phyloP scores from a whole-genome alignment of 2,797 vertebrate genomes.

The Aselliscus stoliczkanus region DNA sequence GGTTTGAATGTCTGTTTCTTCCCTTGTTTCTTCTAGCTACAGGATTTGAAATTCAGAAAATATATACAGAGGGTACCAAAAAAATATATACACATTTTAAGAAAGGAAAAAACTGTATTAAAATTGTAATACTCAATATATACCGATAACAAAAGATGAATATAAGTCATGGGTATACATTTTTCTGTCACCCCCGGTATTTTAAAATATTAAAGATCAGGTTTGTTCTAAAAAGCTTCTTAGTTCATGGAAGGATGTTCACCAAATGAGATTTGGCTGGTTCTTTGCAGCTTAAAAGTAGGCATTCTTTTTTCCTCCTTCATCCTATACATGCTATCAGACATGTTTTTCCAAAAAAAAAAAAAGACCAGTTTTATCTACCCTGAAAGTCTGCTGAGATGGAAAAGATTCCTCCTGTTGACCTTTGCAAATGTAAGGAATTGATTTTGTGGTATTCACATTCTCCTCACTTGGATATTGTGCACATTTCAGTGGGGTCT shows the following conservation, averaged over 20 bases:
- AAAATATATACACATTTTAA: too few species aligned
- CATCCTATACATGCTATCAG: neutral
- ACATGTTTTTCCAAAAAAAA: neutral
- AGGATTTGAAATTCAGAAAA: neutral
- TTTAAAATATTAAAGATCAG: neutral
- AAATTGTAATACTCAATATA: too few species aligned
- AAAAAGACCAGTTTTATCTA: neutral
- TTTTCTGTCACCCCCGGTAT: neutral
- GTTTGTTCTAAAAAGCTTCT: neutral
- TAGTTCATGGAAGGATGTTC: neutral
- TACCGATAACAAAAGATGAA: too few species aligned
- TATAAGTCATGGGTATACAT: too few species aligned
- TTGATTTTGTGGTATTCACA: neutral
- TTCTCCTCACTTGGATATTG: neutral
- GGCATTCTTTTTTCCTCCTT: neutral
- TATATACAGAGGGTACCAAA: neutral
- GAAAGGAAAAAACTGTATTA: too few species aligned
- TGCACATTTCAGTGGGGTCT: neutral
- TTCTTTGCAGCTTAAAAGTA: neutral
- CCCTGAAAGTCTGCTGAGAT: neutral
- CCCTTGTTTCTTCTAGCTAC: conserved; percentile 3
- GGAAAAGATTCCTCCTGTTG: neutral
- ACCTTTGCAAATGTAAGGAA: neutral
- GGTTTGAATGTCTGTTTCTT: neutral
- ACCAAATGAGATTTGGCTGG: neutral